phyloP scores from a whole-genome alignment of 2,113 vertebrate species.

The Indri indri region DNA sequence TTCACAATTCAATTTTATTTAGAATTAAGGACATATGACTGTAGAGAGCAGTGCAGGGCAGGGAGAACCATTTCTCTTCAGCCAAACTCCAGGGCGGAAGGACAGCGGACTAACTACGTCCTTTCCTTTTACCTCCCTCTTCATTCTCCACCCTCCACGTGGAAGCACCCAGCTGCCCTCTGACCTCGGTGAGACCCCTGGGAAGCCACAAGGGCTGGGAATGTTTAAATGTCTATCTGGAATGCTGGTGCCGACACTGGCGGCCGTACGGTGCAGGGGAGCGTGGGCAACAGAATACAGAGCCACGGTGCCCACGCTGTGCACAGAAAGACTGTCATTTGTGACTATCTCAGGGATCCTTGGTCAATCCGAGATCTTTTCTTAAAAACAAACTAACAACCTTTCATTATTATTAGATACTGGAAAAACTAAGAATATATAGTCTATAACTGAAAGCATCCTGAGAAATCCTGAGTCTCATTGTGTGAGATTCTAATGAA shows the following conservation, averaged over 20 bases:
- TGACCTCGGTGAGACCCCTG: rapidly evolving
- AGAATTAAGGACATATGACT: conserved; percentile 5
- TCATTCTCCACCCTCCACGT: rapidly evolving
- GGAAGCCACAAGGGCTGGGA: background rate
- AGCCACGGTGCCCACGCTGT: rapidly evolving
- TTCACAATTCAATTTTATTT: conserved; percentile 39
- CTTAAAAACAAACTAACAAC: background rate
- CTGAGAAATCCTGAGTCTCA: background rate
- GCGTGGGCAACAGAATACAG: rapidly evolving
- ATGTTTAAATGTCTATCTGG: rapidly evolving
- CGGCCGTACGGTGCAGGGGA: rapidly evolving
- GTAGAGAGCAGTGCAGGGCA: background rate
- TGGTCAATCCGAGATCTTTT: background rate
- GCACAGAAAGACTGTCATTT: background rate
- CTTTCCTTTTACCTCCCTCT: too few relatives aligned
- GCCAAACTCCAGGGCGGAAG: background rate
- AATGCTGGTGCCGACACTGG: rapidly evolving
- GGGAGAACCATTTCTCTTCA: background rate
- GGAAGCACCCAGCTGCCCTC: too few relatives aligned
- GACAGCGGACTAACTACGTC: rapidly evolving
- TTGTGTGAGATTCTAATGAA: background rate
- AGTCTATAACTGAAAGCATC: background rate
- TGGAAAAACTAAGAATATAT: background rate
- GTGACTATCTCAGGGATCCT: background rate
- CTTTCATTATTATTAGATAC: background rate